These are phyloP conservation scores for Tenebrosternarchus preto DNA, from an alignment of 2,113 vertebrate genomes.

Conservation along the genomic window DNA sequence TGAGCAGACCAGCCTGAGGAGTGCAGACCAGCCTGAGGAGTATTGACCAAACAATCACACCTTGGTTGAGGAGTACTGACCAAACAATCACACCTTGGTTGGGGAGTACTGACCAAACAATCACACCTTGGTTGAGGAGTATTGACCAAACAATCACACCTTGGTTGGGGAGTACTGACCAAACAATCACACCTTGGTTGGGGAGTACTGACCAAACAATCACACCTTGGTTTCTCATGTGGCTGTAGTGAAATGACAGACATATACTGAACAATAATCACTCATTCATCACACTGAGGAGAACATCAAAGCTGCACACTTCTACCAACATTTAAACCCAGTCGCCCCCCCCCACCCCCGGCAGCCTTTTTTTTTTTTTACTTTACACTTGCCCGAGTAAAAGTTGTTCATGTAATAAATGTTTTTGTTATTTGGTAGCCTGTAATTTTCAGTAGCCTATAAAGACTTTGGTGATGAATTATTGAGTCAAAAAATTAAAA, in stretches of 20 bases:
- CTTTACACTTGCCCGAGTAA: too few relatives aligned
- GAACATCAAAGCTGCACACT: too few relatives aligned
- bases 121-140: neutral
- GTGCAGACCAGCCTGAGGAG: neutral
- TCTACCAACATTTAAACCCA: too few relatives aligned
- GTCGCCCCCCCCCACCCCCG: too few relatives aligned
- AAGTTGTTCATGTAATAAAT: too few relatives aligned
- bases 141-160: neutral
- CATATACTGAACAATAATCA: neutral
- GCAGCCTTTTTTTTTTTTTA: too few relatives aligned
- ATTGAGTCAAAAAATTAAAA: too few relatives aligned
- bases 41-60: neutral
- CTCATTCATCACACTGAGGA: neutral
- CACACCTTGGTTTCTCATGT: neutral
- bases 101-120: neutral
- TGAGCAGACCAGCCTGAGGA: neutral
- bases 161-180: neutral
- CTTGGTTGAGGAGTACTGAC: too few relatives aligned
- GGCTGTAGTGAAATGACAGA: neutral
- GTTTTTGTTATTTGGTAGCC: too few relatives aligned
- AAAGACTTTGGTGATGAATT: too few relatives aligned
- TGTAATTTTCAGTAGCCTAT: too few relatives aligned
- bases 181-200: neutral
- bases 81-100: neutral
- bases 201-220: neutral